A percentile compares a stretch with the other conserved stretches of the same genome.
Conservation (phyloP, 1,140 invertebrate genomes). For the Chironomus striatipennis region DNA sequence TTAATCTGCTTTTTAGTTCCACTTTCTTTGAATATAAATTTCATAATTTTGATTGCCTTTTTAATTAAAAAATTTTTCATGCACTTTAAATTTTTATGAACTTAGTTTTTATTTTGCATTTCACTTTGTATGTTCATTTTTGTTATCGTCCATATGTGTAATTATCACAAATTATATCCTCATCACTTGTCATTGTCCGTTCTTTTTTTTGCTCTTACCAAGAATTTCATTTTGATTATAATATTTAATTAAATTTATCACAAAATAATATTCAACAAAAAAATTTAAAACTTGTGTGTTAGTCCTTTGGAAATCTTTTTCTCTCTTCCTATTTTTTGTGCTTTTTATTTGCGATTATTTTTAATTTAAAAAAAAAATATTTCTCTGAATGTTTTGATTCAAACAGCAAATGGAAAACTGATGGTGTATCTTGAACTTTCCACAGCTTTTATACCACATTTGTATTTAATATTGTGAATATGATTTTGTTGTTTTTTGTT, state of each 20-base stretch:
- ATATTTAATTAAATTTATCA: background rate
- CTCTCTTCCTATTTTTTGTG: background rate
- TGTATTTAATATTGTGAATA: background rate
- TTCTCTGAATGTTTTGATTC: slow-evolving; percentile 13
- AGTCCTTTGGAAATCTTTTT: background rate
- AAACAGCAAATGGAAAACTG: slow-evolving; percentile 18
- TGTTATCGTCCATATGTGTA: no score
- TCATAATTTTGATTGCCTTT: background rate
- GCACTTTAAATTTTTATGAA: background rate
- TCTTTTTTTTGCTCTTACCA: slow-evolving; percentile 31
- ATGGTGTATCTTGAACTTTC: slow-evolving; percentile 15
- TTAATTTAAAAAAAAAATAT: background rate
- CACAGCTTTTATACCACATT: background rate
- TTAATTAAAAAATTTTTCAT: background rate
- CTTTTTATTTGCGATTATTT: background rate
- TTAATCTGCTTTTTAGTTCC: no score
- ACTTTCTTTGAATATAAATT: no score
- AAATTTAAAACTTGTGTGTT: background rate
- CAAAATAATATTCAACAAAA: background rate
- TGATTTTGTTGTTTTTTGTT: background rate
- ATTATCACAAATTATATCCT: background rate
- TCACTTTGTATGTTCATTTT: background rate
- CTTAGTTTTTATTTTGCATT: background rate
- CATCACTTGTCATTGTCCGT: background rate
- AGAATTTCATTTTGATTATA: slow-evolving; percentile 37